Evolutionary conservation across 1,140 invertebrate genomes (phyloP).

Genomic region (Octopus bimaculoides): DNA sequence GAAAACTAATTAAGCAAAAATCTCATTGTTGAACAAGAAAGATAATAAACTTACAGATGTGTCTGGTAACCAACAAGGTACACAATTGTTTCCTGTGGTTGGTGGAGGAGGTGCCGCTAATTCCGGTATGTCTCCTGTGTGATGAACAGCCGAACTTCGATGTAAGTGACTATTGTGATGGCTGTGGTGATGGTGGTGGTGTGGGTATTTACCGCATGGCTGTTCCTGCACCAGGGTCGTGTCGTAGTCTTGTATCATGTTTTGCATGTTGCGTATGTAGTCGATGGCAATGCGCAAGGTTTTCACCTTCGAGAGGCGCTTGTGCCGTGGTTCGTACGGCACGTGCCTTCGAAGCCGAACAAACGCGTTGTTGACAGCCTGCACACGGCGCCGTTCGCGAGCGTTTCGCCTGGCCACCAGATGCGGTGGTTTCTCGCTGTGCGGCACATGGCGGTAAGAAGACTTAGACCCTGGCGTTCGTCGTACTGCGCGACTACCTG

Average conservation of each 20-base stretch:
- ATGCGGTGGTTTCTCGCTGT: conserved; percentile 62
- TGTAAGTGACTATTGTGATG: background rate
- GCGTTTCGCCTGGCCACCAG: conserved; percentile 88
- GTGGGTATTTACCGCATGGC: background rate
- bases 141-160: background rate
- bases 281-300: conserved; percentile 88
- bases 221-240: background rate
- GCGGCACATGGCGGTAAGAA: conserved; percentile 41
- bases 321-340: conserved; percentile 59
- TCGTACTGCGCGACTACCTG: background rate
- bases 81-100: background rate
- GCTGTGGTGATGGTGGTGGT: background rate
- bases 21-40: background rate
- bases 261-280: conserved; percentile 82
- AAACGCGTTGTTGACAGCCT: conserved; percentile 76
- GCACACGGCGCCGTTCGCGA: conserved; percentile 86
- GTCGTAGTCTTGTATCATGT: conserved; percentile 66
- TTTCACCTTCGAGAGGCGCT: conserved; percentile 74
- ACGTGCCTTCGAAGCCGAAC: conserved; percentile 44
- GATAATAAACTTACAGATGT: background rate
- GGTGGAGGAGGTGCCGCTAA: background rate
- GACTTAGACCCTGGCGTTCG: conserved; percentile 17
- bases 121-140: background rate
- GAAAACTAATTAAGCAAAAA: too few species aligned
- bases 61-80: conserved; percentile 6